Percentiles rank a stretch among this genome's conserved stretches.
These are phyloP conservation scores for Acrobasis repandana DNA, from an alignment of 2,888 invertebrate species.

Conservation along the genomic window DNA sequence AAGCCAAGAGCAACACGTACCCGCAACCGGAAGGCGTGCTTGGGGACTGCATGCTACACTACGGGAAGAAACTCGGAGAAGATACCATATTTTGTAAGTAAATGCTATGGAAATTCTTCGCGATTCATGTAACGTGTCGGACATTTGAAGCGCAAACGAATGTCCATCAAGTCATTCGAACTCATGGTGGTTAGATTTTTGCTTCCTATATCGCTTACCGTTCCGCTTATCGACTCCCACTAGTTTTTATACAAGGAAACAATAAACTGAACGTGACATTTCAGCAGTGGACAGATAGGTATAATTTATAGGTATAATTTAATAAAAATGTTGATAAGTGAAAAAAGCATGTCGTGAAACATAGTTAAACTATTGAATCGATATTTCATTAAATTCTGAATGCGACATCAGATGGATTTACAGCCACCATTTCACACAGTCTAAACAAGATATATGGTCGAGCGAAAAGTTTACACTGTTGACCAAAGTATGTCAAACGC, in stretches of 20 bases:
- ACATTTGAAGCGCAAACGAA: too few species aligned
- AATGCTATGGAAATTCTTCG: slow-evolving; percentile 15
- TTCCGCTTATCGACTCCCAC: too few species aligned
- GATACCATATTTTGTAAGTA: slow-evolving; percentile 94
- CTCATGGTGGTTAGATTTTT: too few species aligned
- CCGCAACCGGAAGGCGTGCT: slow-evolving; percentile 99
- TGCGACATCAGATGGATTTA: not conserved
- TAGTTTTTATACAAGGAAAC: too few species aligned
- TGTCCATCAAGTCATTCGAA: too few species aligned
- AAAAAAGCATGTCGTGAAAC: not conserved
- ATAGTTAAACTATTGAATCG: not conserved
- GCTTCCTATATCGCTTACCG: too few species aligned
- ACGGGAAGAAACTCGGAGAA: slow-evolving; percentile 97
- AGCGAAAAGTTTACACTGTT: not conserved
- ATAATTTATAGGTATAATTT: too few species aligned
- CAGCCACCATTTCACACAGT: not conserved
- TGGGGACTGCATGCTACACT: slow-evolving; percentile 97
- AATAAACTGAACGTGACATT: too few species aligned
- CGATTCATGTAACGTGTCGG: too few species aligned
- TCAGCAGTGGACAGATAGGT: too few species aligned
- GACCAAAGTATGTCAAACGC: not conserved
- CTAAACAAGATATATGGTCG: not conserved
- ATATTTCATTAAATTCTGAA: not conserved
- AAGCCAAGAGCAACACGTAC: slow-evolving; percentile 98
- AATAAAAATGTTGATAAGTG: not conserved